Evolutionary conservation across 2,797 vertebrate species (phyloP).

Genomic region (Parauchenoglanis ngamensis): DNA sequence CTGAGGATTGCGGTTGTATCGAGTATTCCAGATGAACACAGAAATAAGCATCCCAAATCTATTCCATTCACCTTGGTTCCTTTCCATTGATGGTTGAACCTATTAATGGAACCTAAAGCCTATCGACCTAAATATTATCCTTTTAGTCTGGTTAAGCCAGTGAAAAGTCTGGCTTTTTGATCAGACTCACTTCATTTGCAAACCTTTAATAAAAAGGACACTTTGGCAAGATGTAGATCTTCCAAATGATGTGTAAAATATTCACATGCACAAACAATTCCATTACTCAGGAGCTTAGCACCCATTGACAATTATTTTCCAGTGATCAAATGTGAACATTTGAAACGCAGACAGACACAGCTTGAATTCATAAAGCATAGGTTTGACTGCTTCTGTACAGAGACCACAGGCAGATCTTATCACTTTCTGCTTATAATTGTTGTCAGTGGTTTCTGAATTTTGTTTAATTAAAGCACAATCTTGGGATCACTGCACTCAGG

Average conservation of each 20-base stretch:
- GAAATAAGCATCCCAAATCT: not conserved
- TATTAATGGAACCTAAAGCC: not conserved
- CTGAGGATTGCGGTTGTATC: constrained; percentile 5
- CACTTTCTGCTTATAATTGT: constrained; percentile 15
- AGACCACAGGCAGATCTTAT: constrained; percentile 31
- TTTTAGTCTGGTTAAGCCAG: not conserved
- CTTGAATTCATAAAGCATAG: constrained; percentile 26
- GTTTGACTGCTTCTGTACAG: constrained; percentile 24
- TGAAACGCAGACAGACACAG: constrained; percentile 9
- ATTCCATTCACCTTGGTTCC: constrained; percentile 11
- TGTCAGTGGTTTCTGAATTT: constrained; percentile 29
- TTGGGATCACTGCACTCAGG: not conserved
- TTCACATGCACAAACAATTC: constrained; percentile 31
- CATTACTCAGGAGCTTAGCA: constrained; percentile 34
- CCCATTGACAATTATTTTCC: constrained; percentile 38
- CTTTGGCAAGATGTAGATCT: constrained; percentile 8
- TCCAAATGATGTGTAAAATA: constrained; percentile 30
- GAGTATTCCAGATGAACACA: constrained; percentile 23
- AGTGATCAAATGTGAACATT: constrained; percentile 18
- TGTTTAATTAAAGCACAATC: constrained; percentile 27
- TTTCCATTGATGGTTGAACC: not conserved
- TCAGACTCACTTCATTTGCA: constrained; percentile 11
- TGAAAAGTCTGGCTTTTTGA: constrained; percentile 3
- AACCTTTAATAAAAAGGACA: not conserved
- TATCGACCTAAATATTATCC: not conserved